A percentile compares a stretch with the other conserved stretches of the same genome.
Evolutionary conservation across 1,140 invertebrate species (phyloP).

Genomic region (Nymphalis io): DNA sequence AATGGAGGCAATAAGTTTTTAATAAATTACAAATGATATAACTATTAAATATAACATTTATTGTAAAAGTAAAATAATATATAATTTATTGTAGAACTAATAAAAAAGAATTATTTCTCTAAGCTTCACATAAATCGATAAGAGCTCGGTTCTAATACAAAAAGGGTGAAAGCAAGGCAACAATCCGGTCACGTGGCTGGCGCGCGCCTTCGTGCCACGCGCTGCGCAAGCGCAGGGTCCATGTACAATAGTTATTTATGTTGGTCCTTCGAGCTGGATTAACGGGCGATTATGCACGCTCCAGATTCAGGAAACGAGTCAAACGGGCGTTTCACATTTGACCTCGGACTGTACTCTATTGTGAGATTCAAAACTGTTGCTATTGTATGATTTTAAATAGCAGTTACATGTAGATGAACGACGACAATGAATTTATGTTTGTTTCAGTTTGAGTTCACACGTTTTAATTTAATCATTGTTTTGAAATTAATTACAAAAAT

Average conservation of each 20-base stretch:
- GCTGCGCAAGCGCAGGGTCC: conserved; percentile 63
- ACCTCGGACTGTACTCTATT: conserved; percentile 22
- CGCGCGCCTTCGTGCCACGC: conserved; percentile 68
- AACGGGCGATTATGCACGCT: conserved; percentile 78
- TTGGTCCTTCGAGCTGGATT: conserved; percentile 73
- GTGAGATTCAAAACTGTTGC: conserved; percentile 17
- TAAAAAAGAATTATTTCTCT: conserved; percentile 18
- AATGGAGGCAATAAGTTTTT: not conserved
- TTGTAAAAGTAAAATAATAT: not conserved
- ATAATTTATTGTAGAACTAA: not conserved
- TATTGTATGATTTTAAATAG: conserved; percentile 7
- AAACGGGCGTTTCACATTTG: conserved; percentile 47
- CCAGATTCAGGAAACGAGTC: conserved; percentile 72
- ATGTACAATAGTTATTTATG: conserved; percentile 64
- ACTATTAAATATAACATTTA: not conserved
- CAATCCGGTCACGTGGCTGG: conserved; percentile 72
- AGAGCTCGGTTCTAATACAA: conserved; percentile 48
- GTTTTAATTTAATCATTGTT: not conserved
- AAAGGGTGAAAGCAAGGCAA: conserved; percentile 67
- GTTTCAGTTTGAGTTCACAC: not conserved
- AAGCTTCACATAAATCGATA: conserved; percentile 26
- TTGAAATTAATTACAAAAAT: not conserved
- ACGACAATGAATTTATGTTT: not conserved
- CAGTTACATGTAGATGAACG: not conserved
- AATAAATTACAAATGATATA: not conserved